Evolutionary conservation across 2,113 vertebrate species (phyloP), one percentile per base, ranked within the genome.

Genomic region (Pituophis catenifer): DNA sequence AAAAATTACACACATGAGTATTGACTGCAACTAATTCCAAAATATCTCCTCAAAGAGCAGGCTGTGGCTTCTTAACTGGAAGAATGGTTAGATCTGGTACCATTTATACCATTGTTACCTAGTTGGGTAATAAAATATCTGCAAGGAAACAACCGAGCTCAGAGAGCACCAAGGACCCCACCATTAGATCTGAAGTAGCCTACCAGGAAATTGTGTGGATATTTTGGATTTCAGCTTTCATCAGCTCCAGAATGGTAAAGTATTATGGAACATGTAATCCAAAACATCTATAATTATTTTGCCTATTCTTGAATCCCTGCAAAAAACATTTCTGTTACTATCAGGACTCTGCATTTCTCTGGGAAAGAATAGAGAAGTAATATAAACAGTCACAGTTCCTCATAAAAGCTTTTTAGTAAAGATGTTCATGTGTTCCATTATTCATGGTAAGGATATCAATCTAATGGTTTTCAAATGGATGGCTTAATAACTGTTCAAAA

Each of bases 381-480:
- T 59, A 7, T 21, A 70, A 33, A 10, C n/a, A 89, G 2, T 2
- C 24, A 75, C 54, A 2, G 38, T 38, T 17, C 15, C 17, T 26
- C 11, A 54, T 62, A 75, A 89, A 75, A 55, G 10, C 13, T 21
- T 26, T 54, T 29, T 24, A 75, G 8, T 55, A 19, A 54, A 70
- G 33, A 2, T 17, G 12, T 57, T 59, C 54, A 24, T 62, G 50
- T 55, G 23, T 26, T 38, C n/a, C 29, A 9, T 50, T 57, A 93
- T 81, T 57, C 54, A 50, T 24, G 55, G 53, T 33, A 65, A 29
- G 57, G 55, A 86, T 58, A 19, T 57, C 59, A 93, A 94, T 58
- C 52, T 38, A 26, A 26, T 44, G 0, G 0, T 1, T 9, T 59
- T 13, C n/a, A 59, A 33, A 19, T 93, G 70, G 70, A 81, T 81